These are phyloP conservation scores for Orchestes rusci DNA, from an alignment of 2,888 invertebrate species.

Conservation along the genomic window DNA sequence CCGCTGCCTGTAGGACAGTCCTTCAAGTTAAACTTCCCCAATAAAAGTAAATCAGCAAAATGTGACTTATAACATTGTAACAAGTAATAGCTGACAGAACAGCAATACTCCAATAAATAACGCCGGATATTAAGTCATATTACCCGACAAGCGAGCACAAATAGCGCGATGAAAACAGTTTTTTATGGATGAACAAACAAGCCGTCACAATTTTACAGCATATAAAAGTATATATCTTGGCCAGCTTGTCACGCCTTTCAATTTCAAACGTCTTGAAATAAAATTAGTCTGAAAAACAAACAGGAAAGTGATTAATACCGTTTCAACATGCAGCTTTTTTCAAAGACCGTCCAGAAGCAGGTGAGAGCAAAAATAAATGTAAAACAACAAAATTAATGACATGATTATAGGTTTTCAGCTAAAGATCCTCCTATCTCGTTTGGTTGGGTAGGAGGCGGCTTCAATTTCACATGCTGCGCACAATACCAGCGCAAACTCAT, in stretches of 20 bases:
- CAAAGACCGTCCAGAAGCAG: slow-evolving; percentile 16
- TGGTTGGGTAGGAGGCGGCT: slow-evolving; percentile 26
- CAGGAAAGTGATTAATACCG: slow-evolving; percentile 20
- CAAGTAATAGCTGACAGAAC: too few species aligned
- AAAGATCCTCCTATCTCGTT: slow-evolving; percentile 27
- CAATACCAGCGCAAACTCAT: slow-evolving; percentile 33
- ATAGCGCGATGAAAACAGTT: too few species aligned
- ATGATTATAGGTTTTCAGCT: slow-evolving; percentile 27
- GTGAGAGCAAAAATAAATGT: slow-evolving; percentile 26
- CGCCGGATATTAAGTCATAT: too few species aligned
- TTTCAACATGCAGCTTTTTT: slow-evolving; percentile 21
- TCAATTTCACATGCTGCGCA: slow-evolving; percentile 42
- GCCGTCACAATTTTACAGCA: slow-evolving; percentile 3
- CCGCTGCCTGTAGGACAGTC: too few species aligned
- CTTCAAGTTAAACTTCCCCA: too few species aligned
- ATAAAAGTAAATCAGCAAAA: too few species aligned
- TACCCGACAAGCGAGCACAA: too few species aligned
- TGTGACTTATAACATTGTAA: too few species aligned
- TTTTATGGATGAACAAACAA: too few species aligned
- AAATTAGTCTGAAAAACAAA: slow-evolving; percentile 18
- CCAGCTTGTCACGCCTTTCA: slow-evolving; percentile 14
- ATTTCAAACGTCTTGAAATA: slow-evolving; percentile 16
- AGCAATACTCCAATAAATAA: too few species aligned
- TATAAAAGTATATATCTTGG: slow-evolving; percentile 2
- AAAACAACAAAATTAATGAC: slow-evolving; percentile 28